phyloP scores from a whole-genome alignment of 2,888 invertebrate genomes.

The Fragum fragum region DNA sequence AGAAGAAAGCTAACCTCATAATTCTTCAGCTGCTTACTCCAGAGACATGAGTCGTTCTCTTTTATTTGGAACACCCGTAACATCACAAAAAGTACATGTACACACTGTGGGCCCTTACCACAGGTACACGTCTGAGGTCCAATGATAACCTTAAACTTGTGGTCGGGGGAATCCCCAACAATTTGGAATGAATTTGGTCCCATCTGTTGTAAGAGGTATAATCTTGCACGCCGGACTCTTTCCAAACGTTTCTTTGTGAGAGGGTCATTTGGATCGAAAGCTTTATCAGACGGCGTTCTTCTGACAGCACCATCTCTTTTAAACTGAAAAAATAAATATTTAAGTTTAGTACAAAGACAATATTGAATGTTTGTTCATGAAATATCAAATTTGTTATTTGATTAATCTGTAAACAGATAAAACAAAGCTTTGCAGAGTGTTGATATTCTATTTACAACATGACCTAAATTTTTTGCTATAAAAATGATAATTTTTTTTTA shows the following conservation, averaged over 20 bases:
- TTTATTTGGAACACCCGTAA: constrained; percentile 87
- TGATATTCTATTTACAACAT: too few species aligned
- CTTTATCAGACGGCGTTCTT: constrained; percentile 65
- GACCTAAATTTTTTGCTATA: too few species aligned
- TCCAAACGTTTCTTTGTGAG: constrained; percentile 83
- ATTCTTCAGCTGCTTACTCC: constrained; percentile 87
- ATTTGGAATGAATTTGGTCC: constrained; percentile 88
- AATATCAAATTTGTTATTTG: too few species aligned
- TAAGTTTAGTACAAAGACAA: too few species aligned
- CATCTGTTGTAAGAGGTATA: constrained; percentile 87
- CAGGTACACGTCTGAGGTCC: constrained; percentile 88
- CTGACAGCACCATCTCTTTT: constrained; percentile 56
- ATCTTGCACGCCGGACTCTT: constrained; percentile 85
- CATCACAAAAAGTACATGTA: constrained; percentile 88
- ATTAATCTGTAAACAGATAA: too few species aligned
- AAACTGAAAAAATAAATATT: constrained; percentile 16
- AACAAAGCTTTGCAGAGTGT: too few species aligned
- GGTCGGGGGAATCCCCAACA: constrained; percentile 87
- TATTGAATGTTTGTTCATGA: too few species aligned
- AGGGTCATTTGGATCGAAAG: constrained; percentile 67
- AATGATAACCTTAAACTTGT: constrained; percentile 87
- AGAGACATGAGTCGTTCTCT: constrained; percentile 86
- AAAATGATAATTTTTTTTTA: too few species aligned
- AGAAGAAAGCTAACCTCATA: constrained; percentile 86
- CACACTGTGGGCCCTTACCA: constrained; percentile 87